A percentile compares a stretch with the other conserved stretches of the same genome.
phyloP scores from a whole-genome alignment of 2,797 vertebrate genomes.

The Acridotheres tristis region DNA sequence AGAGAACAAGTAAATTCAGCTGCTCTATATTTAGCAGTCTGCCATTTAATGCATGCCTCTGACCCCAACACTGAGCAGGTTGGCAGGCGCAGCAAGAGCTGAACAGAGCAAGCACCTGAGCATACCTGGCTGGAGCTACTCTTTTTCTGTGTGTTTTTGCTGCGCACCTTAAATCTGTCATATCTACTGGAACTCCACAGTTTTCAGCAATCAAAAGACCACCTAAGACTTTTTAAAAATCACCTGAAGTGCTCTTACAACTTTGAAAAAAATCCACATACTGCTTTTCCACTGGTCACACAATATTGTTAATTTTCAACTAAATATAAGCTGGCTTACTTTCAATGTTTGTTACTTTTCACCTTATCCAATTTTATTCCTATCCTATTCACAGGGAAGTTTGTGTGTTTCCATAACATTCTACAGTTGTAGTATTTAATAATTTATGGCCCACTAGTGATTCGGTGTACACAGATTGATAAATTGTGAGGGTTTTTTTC shows the following conservation, averaged over 20 bases:
- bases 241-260: background rate
- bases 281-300: background rate
- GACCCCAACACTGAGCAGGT: accelerated
- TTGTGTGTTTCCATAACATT: background rate
- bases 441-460: background rate
- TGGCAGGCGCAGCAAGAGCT: background rate
- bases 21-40: background rate
- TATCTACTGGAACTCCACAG: background rate
- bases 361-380: background rate
- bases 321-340: background rate
- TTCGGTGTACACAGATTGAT: background rate
- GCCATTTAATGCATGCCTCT: background rate
- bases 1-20: background rate
- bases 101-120: background rate
- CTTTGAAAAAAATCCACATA: background rate
- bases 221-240: background rate
- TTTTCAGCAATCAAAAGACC: background rate
- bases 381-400: background rate
- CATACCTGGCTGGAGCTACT: background rate
- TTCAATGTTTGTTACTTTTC: background rate
- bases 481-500: background rate
- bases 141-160: background rate
- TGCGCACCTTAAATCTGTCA: background rate
- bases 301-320: background rate
- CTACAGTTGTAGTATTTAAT: background rate